phyloP scores from a whole-genome alignment of 2,113 vertebrate genomes.

The Willisornis vidua region DNA sequence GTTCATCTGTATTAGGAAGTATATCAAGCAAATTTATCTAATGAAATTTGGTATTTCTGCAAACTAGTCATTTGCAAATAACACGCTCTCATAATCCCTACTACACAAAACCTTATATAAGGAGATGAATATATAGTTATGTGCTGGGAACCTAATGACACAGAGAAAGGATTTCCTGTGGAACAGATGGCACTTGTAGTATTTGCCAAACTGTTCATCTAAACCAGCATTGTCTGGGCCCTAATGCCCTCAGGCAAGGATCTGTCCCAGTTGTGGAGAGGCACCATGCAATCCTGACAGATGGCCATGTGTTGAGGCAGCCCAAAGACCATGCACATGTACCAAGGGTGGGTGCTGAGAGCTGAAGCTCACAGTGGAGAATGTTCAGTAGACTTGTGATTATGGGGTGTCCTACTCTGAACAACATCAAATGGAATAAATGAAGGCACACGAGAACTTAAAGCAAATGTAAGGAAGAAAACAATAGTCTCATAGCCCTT shows the following conservation, averaged over 20 bases:
- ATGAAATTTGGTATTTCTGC: background rate
- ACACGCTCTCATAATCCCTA: background rate
- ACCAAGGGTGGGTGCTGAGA: background rate
- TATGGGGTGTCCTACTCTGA: background rate
- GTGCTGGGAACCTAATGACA: conserved; percentile 45
- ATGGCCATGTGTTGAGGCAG: conserved; percentile 34
- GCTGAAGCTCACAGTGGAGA: background rate
- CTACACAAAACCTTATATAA: background rate
- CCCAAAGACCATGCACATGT: background rate
- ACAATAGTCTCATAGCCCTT: background rate
- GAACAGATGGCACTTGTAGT: conserved; percentile 55
- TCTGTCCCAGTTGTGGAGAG: conserved; percentile 55
- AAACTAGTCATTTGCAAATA: background rate
- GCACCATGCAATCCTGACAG: conserved; percentile 44
- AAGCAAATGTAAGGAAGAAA: background rate
- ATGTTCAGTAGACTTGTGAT: background rate
- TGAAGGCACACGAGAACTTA: fast-evolving
- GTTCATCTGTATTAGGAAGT: background rate
- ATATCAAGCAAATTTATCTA: background rate
- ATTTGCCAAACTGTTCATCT: conserved; percentile 44
- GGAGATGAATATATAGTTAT: conserved; percentile 38
- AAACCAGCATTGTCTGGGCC: conserved; percentile 64
- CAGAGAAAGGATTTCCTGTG: conserved; percentile 58
- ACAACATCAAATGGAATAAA: background rate
- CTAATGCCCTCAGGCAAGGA: conserved; percentile 57